Evolutionary conservation across 2,888 invertebrate genomes (phyloP), one percentile per base, ranked within the genome.

Genomic region (Gymnocheta viridis): DNA sequence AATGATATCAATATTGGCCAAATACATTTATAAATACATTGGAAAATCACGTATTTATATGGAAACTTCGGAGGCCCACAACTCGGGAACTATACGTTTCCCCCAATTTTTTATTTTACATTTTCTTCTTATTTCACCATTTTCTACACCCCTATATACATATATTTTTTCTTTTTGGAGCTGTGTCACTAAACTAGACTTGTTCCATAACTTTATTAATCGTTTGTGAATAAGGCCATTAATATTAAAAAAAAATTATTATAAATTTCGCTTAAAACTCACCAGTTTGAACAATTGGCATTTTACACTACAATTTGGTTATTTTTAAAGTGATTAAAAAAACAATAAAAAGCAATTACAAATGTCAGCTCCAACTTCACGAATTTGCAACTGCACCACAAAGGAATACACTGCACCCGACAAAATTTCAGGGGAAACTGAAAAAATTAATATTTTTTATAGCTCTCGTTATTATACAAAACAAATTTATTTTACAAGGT

Each of bases 201-300:
- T n/a, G n/a, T n/a, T n/a, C n/a, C n/a, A n/a, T n/a, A n/a, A n/a
- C n/a, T n/a, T n/a, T n/a, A n/a, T n/a, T n/a, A n/a, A n/a, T n/a
- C n/a, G n/a, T n/a, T n/a, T n/a, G n/a, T n/a, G n/a, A n/a, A n/a
- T n/a, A n/a, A n/a, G n/a, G n/a, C n/a, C n/a, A n/a, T n/a, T n/a
- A n/a, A n/a, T n/a, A n/a, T n/a, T n/a, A n/a, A n/a, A n/a, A 9
- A 19, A 47, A 19, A 19, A 9, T 44, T 44, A n/a, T 44, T 47
- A 19, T 49, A 22, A 19, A n/a, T 19, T 51, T 51, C 10, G 22
- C n/a, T 29, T 56, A 14, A 32, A 79, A 54, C 86, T 82, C 54
- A 87, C 87, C 87, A 41, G 87, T 87, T 83, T 86, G 86, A 49
- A 87, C 83, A 86, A 87, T 87, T 67, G 86, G 77, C 87, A 87